phyloP scores from a whole-genome alignment of 2,113 vertebrate species.

The Panthera uncia region DNA sequence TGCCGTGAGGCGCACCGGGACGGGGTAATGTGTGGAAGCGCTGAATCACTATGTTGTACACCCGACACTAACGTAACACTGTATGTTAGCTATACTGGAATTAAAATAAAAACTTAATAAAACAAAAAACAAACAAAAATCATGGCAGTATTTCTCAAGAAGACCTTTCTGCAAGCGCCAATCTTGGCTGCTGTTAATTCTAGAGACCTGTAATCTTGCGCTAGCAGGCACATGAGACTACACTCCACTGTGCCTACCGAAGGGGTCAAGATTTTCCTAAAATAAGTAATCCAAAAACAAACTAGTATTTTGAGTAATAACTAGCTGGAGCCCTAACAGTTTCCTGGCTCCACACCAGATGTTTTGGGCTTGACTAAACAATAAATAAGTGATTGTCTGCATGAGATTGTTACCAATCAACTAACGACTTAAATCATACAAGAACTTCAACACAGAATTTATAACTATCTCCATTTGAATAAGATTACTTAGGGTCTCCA shows the following conservation, averaged over 20 bases:
- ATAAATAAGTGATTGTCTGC: neutral
- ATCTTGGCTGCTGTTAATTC: neutral
- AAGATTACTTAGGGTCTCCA: conserved; percentile 1
- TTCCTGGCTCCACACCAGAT: neutral
- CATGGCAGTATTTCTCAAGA: neutral
- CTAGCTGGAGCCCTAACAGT: neutral
- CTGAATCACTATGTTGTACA: neutral
- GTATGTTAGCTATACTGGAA: neutral
- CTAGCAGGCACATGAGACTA: neutral
- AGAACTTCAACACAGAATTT: neutral
- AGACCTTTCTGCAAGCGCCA: neutral
- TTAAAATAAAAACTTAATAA: neutral
- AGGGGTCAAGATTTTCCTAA: neutral
- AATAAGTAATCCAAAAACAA: neutral
- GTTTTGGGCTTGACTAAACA: neutral
- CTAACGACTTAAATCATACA: neutral
- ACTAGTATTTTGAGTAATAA: neutral
- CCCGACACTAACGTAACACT: neutral
- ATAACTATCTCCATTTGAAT: neutral
- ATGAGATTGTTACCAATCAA: neutral
- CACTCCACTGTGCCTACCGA: neutral
- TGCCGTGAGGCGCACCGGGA: neutral
- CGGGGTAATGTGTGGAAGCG: neutral
- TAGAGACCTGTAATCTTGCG: neutral
- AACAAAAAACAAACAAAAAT: neutral